Evolutionary conservation across 2,888 invertebrate species (phyloP), one percentile per base, ranked within the genome.

Genomic region (Ecdyonurus torrentis): DNA sequence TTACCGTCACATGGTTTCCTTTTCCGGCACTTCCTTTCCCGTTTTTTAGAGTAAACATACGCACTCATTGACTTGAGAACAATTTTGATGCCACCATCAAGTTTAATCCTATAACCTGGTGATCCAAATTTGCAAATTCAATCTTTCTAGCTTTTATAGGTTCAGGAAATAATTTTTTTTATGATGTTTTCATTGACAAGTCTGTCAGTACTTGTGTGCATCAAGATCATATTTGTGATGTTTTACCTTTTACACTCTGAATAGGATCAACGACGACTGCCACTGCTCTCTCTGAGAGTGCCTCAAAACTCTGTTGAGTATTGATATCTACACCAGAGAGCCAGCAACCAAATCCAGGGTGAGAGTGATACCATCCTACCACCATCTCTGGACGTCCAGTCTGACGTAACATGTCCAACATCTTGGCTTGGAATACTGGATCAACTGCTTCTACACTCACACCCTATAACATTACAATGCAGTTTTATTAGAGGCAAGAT

Each of bases 301-400:
- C 97, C 76, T 99, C 99, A 76, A 99, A 99, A 64, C 96, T 97
- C 76, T 99, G 98, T 74, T 99, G 99, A 2, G 99, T 99, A 74
- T 99, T 99, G 69, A 99, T 98, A 75, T 99, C 99, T 15, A 99
- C 99, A 58, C 94, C 97, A 15, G 99, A 99, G 66, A 99, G 79
- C 99, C 99, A 99, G 75, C 99, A 99, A 55, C 99, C 99, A 77
- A 99, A 99, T 50, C 99, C 99, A 69, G 99, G 99, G 85, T 99
- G 99, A 62, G 97, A 97, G 74, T 99, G 99, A 74, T 99, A 98
- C 85, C 85, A 85, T 67, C 96, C 99, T 63, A 99, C 99, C 20
- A 99, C 99, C 98, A 99, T 99, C 79, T 99, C 99, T 0, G 98
- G 99, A 63, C 98, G 81, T 2, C 99, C 99, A 60, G 98, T 99